phyloP scores from a whole-genome alignment of 2,888 invertebrate genomes.

The Rhyacophila evoluta region DNA sequence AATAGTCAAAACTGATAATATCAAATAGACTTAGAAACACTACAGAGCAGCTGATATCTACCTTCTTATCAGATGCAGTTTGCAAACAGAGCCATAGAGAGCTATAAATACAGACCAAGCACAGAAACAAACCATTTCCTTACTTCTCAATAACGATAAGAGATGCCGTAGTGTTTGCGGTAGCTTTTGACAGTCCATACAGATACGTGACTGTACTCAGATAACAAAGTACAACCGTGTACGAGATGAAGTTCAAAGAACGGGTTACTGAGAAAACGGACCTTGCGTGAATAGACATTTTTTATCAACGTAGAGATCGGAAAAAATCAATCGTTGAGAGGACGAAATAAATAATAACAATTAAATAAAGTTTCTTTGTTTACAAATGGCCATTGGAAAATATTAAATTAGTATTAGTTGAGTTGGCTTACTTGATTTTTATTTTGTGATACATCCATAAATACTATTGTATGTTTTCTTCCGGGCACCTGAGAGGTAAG shows the following conservation, averaged over 20 bases:
- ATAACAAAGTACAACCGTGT: background rate
- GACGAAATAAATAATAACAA: background rate
- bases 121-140: slow-evolving; percentile 31
- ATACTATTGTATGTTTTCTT: too few relatives aligned
- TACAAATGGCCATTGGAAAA: too few relatives aligned
- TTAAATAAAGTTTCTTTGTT: background rate
- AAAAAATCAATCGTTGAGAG: background rate
- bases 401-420: too few relatives aligned
- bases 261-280: background rate
- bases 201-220: slow-evolving; percentile 18
- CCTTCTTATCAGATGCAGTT: slow-evolving; percentile 26
- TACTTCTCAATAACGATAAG: slow-evolving; percentile 25
- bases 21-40: background rate
- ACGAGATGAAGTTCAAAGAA: background rate
- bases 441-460: too few relatives aligned
- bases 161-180: slow-evolving; percentile 10
- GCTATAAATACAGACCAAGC: slow-evolving; percentile 28
- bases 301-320: background rate
- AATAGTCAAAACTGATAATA: background rate
- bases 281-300: background rate
- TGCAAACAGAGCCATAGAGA: slow-evolving; percentile 11
- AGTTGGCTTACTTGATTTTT: too few relatives aligned
- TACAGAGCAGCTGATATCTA: background rate
- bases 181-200: slow-evolving; percentile 29
- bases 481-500: too few relatives aligned